Base-by-base conservation (phyloP, 2,797 vertebrate genomes). In the Pangasius larnaudii region DNA sequence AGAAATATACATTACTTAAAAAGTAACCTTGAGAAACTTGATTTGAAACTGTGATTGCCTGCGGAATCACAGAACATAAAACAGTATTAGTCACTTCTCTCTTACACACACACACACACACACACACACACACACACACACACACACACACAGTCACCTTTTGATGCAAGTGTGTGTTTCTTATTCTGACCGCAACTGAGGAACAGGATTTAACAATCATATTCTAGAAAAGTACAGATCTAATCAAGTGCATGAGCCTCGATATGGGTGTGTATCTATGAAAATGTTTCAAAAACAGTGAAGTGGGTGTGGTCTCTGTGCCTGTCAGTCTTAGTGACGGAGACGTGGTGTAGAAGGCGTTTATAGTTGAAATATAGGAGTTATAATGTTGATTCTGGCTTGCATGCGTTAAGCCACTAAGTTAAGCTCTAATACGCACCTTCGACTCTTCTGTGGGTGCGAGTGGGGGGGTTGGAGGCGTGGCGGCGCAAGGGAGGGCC, bases 401-500 rank as follows among this genome's bases (percentile, higher is more conserved):
- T 30, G n/a, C 39, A 46, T 74, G 19, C 0, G 22, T 42, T 24
- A 11, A 49, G 46, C 19, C 4, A 14, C 14, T n/a, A 53, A 11
- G 42, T 42, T 49, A 56, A 65, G 71, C n/a, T 42, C 72, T 74
- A 13, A 91, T 80, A 89, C 90, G 22, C 96, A 99, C 98, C 98
- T 97, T 99, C 98, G 27, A 96, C 97, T 89, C 96, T 94, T 91
- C 95, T 95, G 88, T 97, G 97, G 1, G 95, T 92, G 87, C 95
- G 96, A 0, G 93, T 93, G 19, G 95, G 93, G 0, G 96, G 95
- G 93, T 95, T 95, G 63, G 97, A 95, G 58, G 97, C 92, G 53
- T 94, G 95, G 84, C 95, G 96, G 42, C 94, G 95, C 80, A 96
- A 92, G n/a, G 94, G 11, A 0, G 95, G 92, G 81, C 93, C 90